These are phyloP conservation scores for Aporophyla lueneburgensis DNA, from an alignment of 2,888 invertebrate species.

Conservation along the genomic window DNA sequence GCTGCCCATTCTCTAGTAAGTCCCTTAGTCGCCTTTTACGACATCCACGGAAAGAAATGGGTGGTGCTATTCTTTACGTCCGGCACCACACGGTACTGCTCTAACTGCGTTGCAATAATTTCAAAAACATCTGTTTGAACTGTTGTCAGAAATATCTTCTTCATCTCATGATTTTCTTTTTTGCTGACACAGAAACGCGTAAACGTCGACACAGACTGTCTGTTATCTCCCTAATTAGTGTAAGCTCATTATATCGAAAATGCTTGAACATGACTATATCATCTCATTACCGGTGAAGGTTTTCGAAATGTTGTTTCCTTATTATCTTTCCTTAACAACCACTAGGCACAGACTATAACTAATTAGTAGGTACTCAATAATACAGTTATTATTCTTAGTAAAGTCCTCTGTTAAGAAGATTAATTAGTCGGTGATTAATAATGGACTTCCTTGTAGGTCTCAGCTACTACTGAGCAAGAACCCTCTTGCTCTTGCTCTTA, in stretches of 20 bases:
- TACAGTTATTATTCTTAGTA: background rate
- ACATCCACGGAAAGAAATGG: too few relatives aligned
- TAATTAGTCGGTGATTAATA: background rate
- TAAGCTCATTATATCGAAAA: conserved; percentile 46
- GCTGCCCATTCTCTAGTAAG: too few relatives aligned
- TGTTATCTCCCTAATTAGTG: conserved; percentile 30
- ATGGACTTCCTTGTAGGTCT: too few relatives aligned
- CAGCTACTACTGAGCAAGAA: too few relatives aligned
- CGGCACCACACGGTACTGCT: too few relatives aligned
- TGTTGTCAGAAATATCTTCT: background rate
- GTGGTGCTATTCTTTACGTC: too few relatives aligned
- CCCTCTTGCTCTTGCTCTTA: too few relatives aligned
- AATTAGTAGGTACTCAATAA: background rate
- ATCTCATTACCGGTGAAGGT: conserved; percentile 14
- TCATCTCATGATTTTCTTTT: background rate
- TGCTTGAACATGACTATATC: conserved; percentile 31
- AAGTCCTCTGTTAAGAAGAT: background rate
- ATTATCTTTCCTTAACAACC: conserved; percentile 12
- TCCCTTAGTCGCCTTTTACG: too few relatives aligned
- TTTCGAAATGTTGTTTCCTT: conserved; percentile 43
- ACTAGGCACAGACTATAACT: background rate
- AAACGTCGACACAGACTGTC: conserved; percentile 31
- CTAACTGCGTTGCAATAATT: too few relatives aligned
- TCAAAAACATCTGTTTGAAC: too few relatives aligned
- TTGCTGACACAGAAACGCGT: conserved; percentile 20